Base-by-base conservation (phyloP, 2,797 vertebrate species). In the Acropternis orthonyx region DNA sequence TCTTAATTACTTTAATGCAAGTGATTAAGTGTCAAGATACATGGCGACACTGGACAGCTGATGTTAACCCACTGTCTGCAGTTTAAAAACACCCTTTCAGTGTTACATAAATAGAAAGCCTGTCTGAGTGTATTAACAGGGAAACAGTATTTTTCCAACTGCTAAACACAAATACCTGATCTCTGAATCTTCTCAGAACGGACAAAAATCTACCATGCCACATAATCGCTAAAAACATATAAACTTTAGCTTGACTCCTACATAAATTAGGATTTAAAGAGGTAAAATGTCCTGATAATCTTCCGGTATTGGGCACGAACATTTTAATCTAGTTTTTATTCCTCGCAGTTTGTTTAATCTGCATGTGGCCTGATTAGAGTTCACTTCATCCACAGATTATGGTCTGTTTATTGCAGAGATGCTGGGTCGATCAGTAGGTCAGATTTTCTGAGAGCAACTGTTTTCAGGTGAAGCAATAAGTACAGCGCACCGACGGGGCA, bases 331-430 rank as follows among this genome's bases (percentile, higher is more conserved):
- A 98, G 98, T 98, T 98, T 98, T 98, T 98, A 98, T 98, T 97
- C 98, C 98, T 98, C 97, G 96, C 98, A 97, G 98, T 98, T 98
- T 97, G 97, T 98, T 98, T 99, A 99, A 99, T 99, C 99, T 99
- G 98, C 98, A 97, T 98, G 98, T 99, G 99, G 98, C 99, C 99
- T 99, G 98, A 99, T 99, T 98, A 98, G 98, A 98, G 97, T 97
- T 96, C 94, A 96, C 98, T 98, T 98, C 98, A 98, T 98, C 98
- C 98, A 97, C 98, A 98, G 99, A 99, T 99, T 99, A 99, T 98
- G 91, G 98, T 90, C 97, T 97, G 98, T 98, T 98, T 98, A 98
- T 98, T 98, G 98, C 98, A 97, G 97, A 96, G 97, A 96, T 94
- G 97, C 97, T 93, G 96, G 95, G 97, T 95, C 94, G 96, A 97